Conservation (phyloP, 2,888 invertebrate species). For the Drosophila stalkeri region DNA sequence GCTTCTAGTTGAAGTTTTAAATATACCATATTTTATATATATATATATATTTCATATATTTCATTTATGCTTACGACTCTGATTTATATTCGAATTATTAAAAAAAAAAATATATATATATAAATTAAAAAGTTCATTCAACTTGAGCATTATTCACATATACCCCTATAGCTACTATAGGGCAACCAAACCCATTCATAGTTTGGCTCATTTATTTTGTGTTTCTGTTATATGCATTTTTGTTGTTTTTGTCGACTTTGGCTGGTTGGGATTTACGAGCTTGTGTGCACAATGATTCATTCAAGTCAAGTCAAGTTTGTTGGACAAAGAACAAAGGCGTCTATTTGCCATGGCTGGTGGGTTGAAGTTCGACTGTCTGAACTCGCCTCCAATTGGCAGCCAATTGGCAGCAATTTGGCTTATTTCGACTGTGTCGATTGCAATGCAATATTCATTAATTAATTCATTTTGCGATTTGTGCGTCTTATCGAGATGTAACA, state of each 20-base stretch:
- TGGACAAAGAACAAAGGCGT: conserved; percentile 55
- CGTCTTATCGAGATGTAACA: conserved; percentile 33
- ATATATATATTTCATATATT: background rate
- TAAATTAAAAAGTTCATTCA: background rate
- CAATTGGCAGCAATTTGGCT: conserved; percentile 18
- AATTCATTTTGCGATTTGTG: conserved; percentile 59
- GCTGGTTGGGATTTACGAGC: conserved; percentile 41
- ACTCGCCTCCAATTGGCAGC: conserved; percentile 32
- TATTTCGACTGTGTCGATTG: conserved; percentile 12
- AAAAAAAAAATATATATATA: too few species aligned
- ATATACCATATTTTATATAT: background rate
- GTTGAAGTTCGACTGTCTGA: conserved; percentile 74
- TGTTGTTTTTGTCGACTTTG: conserved; percentile 26
- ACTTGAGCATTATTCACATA: background rate
- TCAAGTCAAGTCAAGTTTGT: conserved; percentile 24
- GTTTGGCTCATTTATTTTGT: conserved; percentile 56
- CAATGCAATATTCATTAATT: conserved; percentile 61
- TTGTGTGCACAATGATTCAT: conserved; percentile 48
- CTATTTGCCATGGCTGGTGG: conserved; percentile 47
- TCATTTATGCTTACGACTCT: background rate
- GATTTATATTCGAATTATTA: background rate
- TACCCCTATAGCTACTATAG: conserved; percentile 8
- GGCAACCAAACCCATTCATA: conserved; percentile 33
- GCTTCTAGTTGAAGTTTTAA: too few species aligned
- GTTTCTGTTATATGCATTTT: conserved; percentile 32